These are phyloP conservation scores for Hiodon tergisus DNA, from an alignment of 2,113 vertebrate genomes.

Conservation along the genomic window DNA sequence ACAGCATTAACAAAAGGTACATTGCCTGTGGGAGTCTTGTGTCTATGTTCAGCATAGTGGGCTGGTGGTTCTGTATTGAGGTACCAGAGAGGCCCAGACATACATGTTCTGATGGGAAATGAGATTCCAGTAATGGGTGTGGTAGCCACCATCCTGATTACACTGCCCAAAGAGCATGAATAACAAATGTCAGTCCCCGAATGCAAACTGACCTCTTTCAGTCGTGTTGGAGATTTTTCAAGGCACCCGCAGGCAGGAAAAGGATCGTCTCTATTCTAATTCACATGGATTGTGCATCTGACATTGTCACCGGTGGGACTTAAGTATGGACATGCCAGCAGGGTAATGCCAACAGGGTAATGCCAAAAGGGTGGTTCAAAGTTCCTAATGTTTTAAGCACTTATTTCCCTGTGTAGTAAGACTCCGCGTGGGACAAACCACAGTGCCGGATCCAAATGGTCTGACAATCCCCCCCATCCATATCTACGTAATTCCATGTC, in stretches of 20 bases:
- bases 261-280: too few relatives aligned
- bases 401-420: neutral
- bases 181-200: neutral
- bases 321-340: neutral
- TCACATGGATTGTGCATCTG: too few relatives aligned
- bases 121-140: neutral
- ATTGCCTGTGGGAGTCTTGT: too few relatives aligned
- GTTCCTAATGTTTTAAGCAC: neutral
- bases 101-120: neutral
- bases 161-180: neutral
- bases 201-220: neutral
- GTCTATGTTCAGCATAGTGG: too few relatives aligned
- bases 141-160: neutral
- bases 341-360: neutral
- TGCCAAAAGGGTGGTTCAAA: too few relatives aligned
- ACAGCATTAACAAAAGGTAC: too few relatives aligned
- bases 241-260: neutral
- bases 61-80: neutral
- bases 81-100: neutral
- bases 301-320: too few relatives aligned
- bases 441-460: constrained; percentile 3
- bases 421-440: neutral
- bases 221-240: neutral
- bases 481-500: neutral
- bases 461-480: neutral